These are phyloP conservation scores for Disparrhopalites patrizii DNA, from an alignment of 2,888 invertebrate genomes.

Conservation along the genomic window DNA sequence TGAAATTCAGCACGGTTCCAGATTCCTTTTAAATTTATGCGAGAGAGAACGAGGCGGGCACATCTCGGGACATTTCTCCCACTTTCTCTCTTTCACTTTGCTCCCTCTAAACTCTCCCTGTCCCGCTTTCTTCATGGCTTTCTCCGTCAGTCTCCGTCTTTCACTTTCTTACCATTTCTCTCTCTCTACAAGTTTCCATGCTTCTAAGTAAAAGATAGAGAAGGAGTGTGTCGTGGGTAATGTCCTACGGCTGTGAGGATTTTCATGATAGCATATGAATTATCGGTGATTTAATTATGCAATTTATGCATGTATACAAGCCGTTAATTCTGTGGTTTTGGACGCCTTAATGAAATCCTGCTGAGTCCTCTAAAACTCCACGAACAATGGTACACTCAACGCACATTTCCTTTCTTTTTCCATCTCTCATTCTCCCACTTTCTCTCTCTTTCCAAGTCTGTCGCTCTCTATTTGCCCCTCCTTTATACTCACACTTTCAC, in stretches of 20 bases:
- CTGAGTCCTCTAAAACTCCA: slow-evolving; percentile 17
- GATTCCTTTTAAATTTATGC: not conserved
- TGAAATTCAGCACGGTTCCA: not conserved
- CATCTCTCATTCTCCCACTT: not conserved
- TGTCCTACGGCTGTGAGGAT: not conserved
- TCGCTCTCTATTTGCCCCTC: not conserved
- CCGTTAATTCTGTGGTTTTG: slow-evolving; percentile 28
- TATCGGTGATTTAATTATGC: slow-evolving; percentile 28
- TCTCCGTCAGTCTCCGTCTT: not conserved
- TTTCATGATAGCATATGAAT: slow-evolving; percentile 23
- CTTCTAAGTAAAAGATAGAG: not conserved
- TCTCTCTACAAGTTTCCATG: not conserved
- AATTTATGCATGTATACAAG: slow-evolving; percentile 26
- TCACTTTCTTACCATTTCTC: not conserved
- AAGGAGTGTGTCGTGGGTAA: not conserved
- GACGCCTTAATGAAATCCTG: slow-evolving; percentile 25
- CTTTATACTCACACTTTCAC: too few relatives aligned
- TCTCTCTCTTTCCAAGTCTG: too few relatives aligned
- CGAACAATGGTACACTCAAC: too few relatives aligned
- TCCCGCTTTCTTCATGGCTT: not conserved
- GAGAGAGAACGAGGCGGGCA: slow-evolving; percentile 7
- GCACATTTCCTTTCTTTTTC: not conserved
- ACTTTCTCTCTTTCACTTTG: not conserved
- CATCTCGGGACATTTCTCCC: not conserved
- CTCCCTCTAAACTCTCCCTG: not conserved